phyloP scores from a whole-genome alignment of 2,113 vertebrate species.

The Lanius collurio region DNA sequence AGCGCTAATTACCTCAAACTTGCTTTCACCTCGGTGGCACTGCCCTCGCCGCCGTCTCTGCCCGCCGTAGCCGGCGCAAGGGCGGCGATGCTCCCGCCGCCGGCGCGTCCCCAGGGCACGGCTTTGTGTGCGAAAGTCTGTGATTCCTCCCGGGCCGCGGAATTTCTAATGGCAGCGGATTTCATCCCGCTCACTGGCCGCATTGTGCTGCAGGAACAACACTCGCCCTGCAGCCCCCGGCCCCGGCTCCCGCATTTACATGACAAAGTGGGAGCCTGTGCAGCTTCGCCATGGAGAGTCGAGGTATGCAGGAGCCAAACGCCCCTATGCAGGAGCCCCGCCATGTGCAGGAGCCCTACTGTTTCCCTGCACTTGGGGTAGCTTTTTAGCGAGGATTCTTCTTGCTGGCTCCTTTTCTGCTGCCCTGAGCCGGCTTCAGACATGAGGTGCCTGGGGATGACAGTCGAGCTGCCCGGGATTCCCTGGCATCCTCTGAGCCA shows the following conservation, averaged over 20 bases:
- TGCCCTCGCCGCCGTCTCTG: too few species aligned
- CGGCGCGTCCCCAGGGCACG: not conserved
- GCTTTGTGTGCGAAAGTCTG: slow-evolving; percentile 40
- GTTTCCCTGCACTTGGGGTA: not conserved
- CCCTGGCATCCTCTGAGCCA: not conserved
- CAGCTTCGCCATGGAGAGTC: slow-evolving; percentile 63
- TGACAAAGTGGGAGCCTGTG: slow-evolving; percentile 69
- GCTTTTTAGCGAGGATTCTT: not conserved
- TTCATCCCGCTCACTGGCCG: slow-evolving; percentile 39
- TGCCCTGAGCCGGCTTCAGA: not conserved
- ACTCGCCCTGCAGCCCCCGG: slow-evolving; percentile 7
- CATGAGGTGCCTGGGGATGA: not conserved
- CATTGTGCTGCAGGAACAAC: slow-evolving; percentile 58
- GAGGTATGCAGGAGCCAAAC: slow-evolving; percentile 47
- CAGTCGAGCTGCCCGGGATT: fast-evolving
- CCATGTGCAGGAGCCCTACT: not conserved
- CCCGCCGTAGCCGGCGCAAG: too few species aligned
- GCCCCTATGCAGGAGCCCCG: not conserved
- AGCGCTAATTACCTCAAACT: not conserved
- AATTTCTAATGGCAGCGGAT: slow-evolving; percentile 60
- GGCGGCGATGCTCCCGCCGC: not conserved
- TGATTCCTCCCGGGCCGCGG: slow-evolving; percentile 27
- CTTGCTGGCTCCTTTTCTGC: not conserved
- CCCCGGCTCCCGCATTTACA: slow-evolving; percentile 62
- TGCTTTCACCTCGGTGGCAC: not conserved